Evolutionary conservation across 2,888 invertebrate genomes (phyloP), one percentile per base, ranked within the genome.

Genomic region (Lycaena phlaeas): DNA sequence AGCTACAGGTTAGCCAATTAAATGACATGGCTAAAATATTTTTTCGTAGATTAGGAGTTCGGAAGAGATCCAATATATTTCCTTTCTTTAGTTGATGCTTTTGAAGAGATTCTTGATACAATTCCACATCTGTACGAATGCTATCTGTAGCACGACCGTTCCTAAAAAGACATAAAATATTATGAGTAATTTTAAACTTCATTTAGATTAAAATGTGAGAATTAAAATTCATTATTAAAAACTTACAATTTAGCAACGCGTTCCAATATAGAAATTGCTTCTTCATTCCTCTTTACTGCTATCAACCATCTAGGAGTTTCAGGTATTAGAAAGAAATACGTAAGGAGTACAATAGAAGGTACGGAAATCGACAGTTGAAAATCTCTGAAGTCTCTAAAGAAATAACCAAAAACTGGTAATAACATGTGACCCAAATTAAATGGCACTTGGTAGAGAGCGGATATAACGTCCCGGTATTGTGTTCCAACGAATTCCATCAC

Each of bases 261-360:
- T 60, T 89, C 87, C 44, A 94, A 67, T 6, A 92, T 74, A 40
- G 63, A 59, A 2, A 90, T 78, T 0, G 93, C 90, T 40, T 88
- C 76, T n/a, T 90, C 89, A 29, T 88, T 84, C 46, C 86, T 85
- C 2, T 91, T 92, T 2, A 89, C 87, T 9, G 91, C 89, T 44
- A 93, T 79, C 14, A 94, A 78, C 93, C 93, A 94, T 47, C 94
- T 86, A 0, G 94, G 92, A 1, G 93, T 92, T 70, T 94, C 94
- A 0, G 93, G 92, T 10, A 93, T 64, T 18, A 92, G 59, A 79
- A 89, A 88, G 56, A 89, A 88, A 54, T 90, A 92, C 1, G 85
- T 70, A 10, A 91, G 70, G 42, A 92, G 71, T 17, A 91, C 52
- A 22, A 85, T 57, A 0, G 85, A 76, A 0, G 88, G 88, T 18